Evolutionary conservation across 2,797 vertebrate genomes (phyloP), one percentile per base, ranked within the genome.

Genomic region (Linurgus olivaceus): DNA sequence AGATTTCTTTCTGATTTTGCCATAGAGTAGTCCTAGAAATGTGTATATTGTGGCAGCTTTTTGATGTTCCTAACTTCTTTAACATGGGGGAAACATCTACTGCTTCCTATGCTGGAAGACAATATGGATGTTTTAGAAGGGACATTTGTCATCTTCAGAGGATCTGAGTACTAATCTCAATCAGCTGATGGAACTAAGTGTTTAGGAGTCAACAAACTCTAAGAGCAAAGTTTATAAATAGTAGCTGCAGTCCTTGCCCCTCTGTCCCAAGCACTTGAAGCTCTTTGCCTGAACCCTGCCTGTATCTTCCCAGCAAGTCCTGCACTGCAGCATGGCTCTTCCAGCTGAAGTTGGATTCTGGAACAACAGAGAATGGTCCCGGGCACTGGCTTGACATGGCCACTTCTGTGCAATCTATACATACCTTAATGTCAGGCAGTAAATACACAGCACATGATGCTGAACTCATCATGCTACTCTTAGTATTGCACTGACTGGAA

Each of bases 11-110:
- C 28, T 61, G 25, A 48, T 80, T 73, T 85, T 76, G 33, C 51
- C 71, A 28, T 16, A 45, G 5, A 48, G 17, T 33, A 51, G 33
- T 59, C n/a, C 40, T 70, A 76, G 40, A 61, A 90, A 52, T 29
- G 13, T 0, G 0, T 16, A 2, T 61, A 67, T 81, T 54, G 17
- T 66, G 29, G 13, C 68, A 48, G 3, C 1, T 62, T 59, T 88
- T 59, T 62, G 10, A 57, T 20, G 23, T 26, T 77, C 17, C 25
- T 21, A 42, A 57, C 8, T 48, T 65, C 28, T 83, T 81, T 55
- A 40, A 54, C 7, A 7, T 0, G 40, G 14, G 18, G 40, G 55
- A 66, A 55, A 57, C 10, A 17, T 21, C 25, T 71, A 10, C 9
- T 19, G 8, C 28, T 88, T 87, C 6, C 20, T 63, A 1, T 18